Percentiles rank a stretch among this genome's conserved stretches.
Evolutionary conservation across 2,113 vertebrate species (phyloP).

Genomic region (Pimephales promelas): DNA sequence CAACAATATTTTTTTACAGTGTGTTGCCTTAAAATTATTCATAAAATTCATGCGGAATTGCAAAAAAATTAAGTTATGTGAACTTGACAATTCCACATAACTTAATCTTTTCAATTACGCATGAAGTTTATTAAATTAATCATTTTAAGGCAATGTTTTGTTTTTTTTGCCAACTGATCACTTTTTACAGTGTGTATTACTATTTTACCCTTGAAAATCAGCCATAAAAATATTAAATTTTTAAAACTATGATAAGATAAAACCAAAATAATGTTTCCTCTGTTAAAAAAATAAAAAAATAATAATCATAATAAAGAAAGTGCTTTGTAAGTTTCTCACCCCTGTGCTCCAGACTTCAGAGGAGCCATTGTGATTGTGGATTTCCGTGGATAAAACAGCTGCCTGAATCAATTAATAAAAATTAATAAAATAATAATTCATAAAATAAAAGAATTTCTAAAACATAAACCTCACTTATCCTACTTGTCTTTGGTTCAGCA

Average conservation of each 20-base stretch:
- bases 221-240: neutral
- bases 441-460: neutral
- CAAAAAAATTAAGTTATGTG: too few relatives aligned
- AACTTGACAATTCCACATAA: too few relatives aligned
- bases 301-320: neutral
- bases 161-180: too few relatives aligned
- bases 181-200: neutral
- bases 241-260: neutral
- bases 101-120: too few relatives aligned
- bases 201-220: neutral
- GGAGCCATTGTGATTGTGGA: constrained; percentile 23
- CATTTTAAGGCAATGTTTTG: too few relatives aligned
- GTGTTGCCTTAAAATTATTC: too few relatives aligned
- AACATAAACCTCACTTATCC: neutral
- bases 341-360: neutral
- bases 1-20: too few relatives aligned
- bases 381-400: neutral
- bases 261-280: neutral
- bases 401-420: neutral
- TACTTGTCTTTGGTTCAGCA: neutral
- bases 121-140: too few relatives aligned
- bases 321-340: constrained; percentile 25
- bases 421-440: too few relatives aligned
- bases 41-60: too few relatives aligned
- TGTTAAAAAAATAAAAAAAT: neutral